Evolutionary conservation across 1,140 invertebrate genomes (phyloP), one percentile per base, ranked within the genome.

Genomic region (Phthorimaea operculella): DNA sequence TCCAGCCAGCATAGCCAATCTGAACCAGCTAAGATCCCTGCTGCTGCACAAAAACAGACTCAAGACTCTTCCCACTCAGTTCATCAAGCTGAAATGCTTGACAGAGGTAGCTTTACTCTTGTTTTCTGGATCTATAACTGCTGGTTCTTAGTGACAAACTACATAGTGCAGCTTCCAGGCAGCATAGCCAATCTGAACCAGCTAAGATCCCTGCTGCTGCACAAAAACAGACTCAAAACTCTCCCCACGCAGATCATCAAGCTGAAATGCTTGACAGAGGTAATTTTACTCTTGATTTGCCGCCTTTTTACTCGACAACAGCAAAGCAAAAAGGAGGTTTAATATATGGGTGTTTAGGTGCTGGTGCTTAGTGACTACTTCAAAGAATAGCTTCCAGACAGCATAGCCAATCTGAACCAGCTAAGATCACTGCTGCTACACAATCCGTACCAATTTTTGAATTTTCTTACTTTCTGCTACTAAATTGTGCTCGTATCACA

Each of bases 71-170:
- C 98, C 98, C 21, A 95, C 94, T 6, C 96, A 98, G 81, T 95
- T 99, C 61, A 93, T 99, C 45, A 92, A 93, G 28, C 86, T 99
- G 15, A 92, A 91, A 83, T 92, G 94, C 81, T 87, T 98, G 16
- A 92, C 91, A 54, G 95, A 97, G 90, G 94, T 96, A 28, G n/a
- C n/a, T n/a, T n/a, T n/a, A n/a, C n/a, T n/a, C n/a, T n/a, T n/a
- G n/a, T n/a, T n/a, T n/a, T n/a, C n/a, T n/a, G n/a, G n/a, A 90
- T 16, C 87, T 99, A 10, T 92, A 95, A 70, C 93, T 92, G 4
- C 86, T 99, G 10, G 91, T 95, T n/a, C 87, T 98, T 1, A 97
- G 94, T 76, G 95, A 98, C 79, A 99, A 99, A 99, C 78, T 87
- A 90, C 51, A 88, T 99, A 36, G 93, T 96, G 76, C 91, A 90